Percentiles rank a stretch among this genome's conserved stretches.
These are phyloP conservation scores for Cyrtodaria siliqua DNA, from an alignment of 2,888 invertebrate species.

Conservation along the genomic window DNA sequence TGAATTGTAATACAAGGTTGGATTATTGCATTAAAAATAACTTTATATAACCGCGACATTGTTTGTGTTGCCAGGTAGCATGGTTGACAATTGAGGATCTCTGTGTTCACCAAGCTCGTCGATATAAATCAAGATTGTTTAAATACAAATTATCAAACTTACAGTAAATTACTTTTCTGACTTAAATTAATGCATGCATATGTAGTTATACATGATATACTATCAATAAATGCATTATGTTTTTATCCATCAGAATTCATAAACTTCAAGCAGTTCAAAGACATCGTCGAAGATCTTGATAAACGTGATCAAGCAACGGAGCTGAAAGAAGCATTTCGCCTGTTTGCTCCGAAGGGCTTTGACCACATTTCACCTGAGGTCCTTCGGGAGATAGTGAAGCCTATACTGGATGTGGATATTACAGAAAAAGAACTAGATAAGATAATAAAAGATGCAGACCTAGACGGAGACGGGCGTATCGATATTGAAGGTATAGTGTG, in stretches of 20 bases:
- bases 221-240: too few relatives aligned
- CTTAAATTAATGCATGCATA: too few relatives aligned
- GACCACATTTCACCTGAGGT: constrained; percentile 20
- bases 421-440: constrained; percentile 20
- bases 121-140: too few relatives aligned
- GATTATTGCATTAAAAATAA: too few relatives aligned
- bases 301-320: neutral
- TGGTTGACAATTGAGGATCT: too few relatives aligned
- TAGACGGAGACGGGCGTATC: constrained; percentile 22
- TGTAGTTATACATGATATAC: too few relatives aligned
- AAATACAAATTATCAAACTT: too few relatives aligned
- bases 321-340: constrained; percentile 24
- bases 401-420: constrained; percentile 13
- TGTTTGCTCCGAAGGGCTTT: constrained; percentile 23
- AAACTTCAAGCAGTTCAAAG: constrained; percentile 17
- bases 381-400: constrained; percentile 24
- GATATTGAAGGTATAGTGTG: constrained; percentile 31
- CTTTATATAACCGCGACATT: too few relatives aligned
- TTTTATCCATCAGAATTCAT: constrained; percentile 16
- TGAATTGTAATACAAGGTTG: too few relatives aligned
- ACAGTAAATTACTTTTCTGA: too few relatives aligned
- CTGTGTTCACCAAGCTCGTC: too few relatives aligned
- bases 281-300: constrained; percentile 12
- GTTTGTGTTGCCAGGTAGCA: too few relatives aligned
- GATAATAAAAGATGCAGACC: constrained; percentile 28